Evolutionary conservation across 2,113 vertebrate genomes (phyloP).

Genomic region (Tretioscincus oriximinensis): DNA sequence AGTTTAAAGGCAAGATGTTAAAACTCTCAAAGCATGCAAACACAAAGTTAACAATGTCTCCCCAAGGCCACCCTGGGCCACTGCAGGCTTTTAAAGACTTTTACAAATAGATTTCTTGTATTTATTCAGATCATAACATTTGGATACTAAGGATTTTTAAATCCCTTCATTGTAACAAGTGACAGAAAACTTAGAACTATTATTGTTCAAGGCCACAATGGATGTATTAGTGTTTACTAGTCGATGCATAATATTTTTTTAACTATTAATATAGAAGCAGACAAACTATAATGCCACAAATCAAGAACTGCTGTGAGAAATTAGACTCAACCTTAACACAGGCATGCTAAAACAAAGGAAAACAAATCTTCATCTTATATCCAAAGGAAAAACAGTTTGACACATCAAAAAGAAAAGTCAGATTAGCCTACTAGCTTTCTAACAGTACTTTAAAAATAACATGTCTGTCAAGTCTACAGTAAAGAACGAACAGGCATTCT

Average conservation of each 20-base stretch:
- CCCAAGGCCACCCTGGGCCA: too few species aligned
- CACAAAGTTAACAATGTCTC: background rate
- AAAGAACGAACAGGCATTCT: slow-evolving; percentile 5
- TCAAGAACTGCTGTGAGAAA: background rate
- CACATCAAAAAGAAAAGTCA: background rate
- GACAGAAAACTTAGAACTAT: background rate
- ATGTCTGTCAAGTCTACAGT: background rate
- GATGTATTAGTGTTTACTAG: slow-evolving; percentile 11
- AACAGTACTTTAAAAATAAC: background rate
- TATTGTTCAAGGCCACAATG: background rate
- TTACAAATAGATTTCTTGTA: background rate
- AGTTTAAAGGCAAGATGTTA: slow-evolving; percentile 25
- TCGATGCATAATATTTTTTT: slow-evolving; percentile 13
- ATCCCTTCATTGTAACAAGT: background rate
- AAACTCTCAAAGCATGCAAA: slow-evolving; percentile 1
- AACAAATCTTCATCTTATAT: too few species aligned
- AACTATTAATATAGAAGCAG: slow-evolving; percentile 13
- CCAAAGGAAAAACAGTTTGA: background rate
- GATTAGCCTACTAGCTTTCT: background rate
- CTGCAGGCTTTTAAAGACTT: background rate
- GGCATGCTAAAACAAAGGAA: slow-evolving; percentile 15
- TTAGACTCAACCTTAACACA: slow-evolving; percentile 1
- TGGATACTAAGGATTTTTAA: background rate
- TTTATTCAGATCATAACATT: too few species aligned
- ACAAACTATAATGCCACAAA: background rate